Conservation (phyloP, 2,888 invertebrate genomes). For the Erebia ligea region DNA sequence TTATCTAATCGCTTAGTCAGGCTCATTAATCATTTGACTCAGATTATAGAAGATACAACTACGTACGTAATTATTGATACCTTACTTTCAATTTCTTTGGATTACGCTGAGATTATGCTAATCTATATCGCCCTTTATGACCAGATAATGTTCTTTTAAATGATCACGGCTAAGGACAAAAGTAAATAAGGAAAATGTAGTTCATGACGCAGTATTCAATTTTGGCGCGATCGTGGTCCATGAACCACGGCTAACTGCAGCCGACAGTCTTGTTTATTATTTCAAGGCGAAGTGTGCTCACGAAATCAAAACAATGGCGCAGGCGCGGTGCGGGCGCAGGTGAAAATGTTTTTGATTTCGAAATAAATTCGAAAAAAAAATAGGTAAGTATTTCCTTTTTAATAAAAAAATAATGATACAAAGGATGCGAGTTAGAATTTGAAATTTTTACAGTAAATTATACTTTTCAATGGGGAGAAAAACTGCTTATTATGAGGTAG, state of each 20-base stretch:
- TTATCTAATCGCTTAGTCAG: background rate
- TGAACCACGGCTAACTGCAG: no score
- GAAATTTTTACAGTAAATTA: no score
- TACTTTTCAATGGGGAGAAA: no score
- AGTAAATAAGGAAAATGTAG: background rate
- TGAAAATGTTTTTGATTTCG: no score
- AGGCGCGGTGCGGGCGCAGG: no score
- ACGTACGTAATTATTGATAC: background rate
- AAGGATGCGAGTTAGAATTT: no score
- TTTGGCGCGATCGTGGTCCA: background rate
- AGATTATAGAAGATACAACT: background rate
- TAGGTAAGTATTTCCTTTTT: no score
- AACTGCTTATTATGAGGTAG: no score
- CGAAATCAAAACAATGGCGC: no score
- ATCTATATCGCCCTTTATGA: background rate
- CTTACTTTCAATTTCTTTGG: constrained; percentile 10
- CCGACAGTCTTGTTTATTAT: background rate
- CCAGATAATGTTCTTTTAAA: no score
- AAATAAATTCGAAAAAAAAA: no score
- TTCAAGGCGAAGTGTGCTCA: background rate
- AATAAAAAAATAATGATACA: no score
- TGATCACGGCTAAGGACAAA: background rate
- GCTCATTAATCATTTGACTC: background rate
- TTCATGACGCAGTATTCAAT: background rate
- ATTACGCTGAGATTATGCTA: background rate